Base-by-base conservation (phyloP, 2,113 vertebrate species). In the Pycnonotus jocosus region DNA sequence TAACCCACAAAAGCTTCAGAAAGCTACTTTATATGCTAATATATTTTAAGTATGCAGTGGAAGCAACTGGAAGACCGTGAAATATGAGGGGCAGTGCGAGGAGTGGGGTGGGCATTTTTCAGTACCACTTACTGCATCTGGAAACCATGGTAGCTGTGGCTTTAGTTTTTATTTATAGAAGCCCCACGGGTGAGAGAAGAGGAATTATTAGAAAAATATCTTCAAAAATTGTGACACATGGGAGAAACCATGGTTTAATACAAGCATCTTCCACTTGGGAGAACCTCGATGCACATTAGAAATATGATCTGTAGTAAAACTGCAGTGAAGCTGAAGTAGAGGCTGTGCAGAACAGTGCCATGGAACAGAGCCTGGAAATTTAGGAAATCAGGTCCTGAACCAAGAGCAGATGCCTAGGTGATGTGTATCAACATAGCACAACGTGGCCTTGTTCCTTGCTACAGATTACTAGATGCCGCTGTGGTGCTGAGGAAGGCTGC, bases 11-110 rank as follows among this genome's bases (percentile, higher is more conserved):
- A 85, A 80, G 54, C 33, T 33, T 86, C 84, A 87, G 54, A 42
- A 51, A 90, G 56, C 62, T 95, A 70, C 68, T 96, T 44, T 91
- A 38, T 88, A 93, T 93, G 93, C 74, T 94, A 90, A 87, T 82
- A 44, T 12, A 38, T 53, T 93, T 72, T 50, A 89, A 82, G 70
- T 80, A 42, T 7, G n/a, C 35, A 45, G 51, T 28, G 38, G 62
- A 51, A 85, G 45, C 30, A 87, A 80, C 25, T 47, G 66, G n/a
- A 87, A 81, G 71, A 79, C 23, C 1, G 10, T 65, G 51, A 92
- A 92, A 73, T 58, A 66, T 6, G 22, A 31, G 11, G 23, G 33
- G 8, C 4, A 17, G 28, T 20, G 33, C 19, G 24, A 56, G 42
- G n/a, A 66, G 7, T 28, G 45, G 22, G 20, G 15, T 14, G 38